Evolutionary conservation across 1,140 invertebrate species (phyloP).

Genomic region (Lethocerus indicus): DNA sequence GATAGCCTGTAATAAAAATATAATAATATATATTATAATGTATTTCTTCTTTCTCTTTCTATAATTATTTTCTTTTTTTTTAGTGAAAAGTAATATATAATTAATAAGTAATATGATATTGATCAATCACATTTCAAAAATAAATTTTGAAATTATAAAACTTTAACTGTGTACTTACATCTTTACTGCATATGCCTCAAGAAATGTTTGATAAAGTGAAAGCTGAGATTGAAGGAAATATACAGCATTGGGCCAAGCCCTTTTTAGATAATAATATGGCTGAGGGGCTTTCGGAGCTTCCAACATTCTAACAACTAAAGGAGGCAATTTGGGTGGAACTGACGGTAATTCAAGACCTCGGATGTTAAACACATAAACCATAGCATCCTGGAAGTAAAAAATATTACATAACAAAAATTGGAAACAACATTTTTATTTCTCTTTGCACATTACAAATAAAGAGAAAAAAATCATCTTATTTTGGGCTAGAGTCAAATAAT

Average conservation of each 20-base stretch:
- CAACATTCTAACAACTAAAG: slow-evolving; percentile 19
- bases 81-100: neutral
- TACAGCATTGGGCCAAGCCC: slow-evolving; percentile 17
- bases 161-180: slow-evolving; percentile 7
- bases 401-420: neutral
- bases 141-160: neutral
- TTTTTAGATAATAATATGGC: slow-evolving; percentile 15
- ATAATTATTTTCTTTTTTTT: neutral
- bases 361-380: slow-evolving; percentile 8
- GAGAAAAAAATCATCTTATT: slow-evolving; percentile 6
- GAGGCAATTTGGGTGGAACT: neutral
- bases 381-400: slow-evolving; percentile 6
- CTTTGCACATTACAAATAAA: neutral
- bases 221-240: slow-evolving; percentile 18
- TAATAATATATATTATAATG: neutral
- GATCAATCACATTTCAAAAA: neutral
- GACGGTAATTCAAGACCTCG: slow-evolving; percentile 1
- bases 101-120: neutral
- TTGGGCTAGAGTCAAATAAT: neutral
- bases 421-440: neutral
- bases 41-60: neutral
- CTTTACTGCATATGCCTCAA: slow-evolving; percentile 15
- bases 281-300: slow-evolving; percentile 12
- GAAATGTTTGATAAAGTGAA: slow-evolving; percentile 14
- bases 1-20: slow-evolving; percentile 10